These are phyloP conservation scores for Macaria notata DNA, from an alignment of 2,888 invertebrate species.

Conservation along the genomic window DNA sequence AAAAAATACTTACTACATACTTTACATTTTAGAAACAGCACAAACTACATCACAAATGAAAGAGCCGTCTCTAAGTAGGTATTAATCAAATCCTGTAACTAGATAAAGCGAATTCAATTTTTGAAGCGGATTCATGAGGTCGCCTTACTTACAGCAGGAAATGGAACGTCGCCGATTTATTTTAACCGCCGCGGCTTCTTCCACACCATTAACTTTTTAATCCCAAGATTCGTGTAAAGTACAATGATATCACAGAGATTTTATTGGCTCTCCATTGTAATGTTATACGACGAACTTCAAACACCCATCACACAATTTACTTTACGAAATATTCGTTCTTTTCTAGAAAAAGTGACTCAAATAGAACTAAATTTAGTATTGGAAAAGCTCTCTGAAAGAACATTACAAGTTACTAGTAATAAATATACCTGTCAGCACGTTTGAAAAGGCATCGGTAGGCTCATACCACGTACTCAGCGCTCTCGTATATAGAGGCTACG, in stretches of 20 bases:
- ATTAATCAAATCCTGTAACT: slow-evolving; percentile 23
- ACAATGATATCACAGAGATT: slow-evolving; percentile 51
- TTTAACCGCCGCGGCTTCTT: slow-evolving; percentile 74
- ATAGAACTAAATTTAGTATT: slow-evolving; percentile 6
- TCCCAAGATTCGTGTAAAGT: slow-evolving; percentile 69
- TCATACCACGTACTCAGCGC: slow-evolving; percentile 60
- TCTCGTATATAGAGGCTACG: slow-evolving; percentile 56
- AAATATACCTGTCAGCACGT: slow-evolving; percentile 48
- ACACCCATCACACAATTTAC: slow-evolving; percentile 6
- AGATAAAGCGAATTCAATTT: slow-evolving; percentile 57
- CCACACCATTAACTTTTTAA: slow-evolving; percentile 77
- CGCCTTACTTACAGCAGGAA: slow-evolving; percentile 67
- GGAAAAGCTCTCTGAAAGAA: slow-evolving; percentile 12
- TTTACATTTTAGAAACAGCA: no score
- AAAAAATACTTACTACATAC: no score
- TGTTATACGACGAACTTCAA: slow-evolving; percentile 8
- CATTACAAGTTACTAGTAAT: slow-evolving; percentile 32
- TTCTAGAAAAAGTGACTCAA: not conserved
- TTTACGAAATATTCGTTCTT: not conserved
- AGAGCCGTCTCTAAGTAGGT: no score
- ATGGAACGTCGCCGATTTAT: slow-evolving; percentile 77
- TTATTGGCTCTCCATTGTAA: slow-evolving; percentile 19
- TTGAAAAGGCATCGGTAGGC: slow-evolving; percentile 59
- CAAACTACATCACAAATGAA: no score
- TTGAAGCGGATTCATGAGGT: slow-evolving; percentile 63